Conservation (phyloP, 2,888 invertebrate species). For the Lapara coniferarum region DNA sequence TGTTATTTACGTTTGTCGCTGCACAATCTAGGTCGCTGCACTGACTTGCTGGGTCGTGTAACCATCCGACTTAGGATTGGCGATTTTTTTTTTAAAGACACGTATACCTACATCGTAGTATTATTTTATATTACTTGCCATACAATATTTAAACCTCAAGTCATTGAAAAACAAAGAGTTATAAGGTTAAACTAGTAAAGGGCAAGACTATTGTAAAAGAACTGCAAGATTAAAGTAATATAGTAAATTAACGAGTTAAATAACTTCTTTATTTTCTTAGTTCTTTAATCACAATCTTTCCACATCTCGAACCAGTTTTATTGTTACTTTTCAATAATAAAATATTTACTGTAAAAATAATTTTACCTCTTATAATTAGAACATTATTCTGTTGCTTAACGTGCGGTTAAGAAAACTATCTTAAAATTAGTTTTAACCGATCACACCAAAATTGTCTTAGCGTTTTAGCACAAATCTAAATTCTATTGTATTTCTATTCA, state of each 20-base stretch:
- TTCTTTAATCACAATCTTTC: too few relatives aligned
- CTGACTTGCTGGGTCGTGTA: constrained; percentile 7
- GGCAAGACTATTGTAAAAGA: too few relatives aligned
- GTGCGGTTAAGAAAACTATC: not conserved
- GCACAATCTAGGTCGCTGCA: constrained; percentile 5
- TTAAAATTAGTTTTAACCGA: not conserved
- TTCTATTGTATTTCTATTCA: not conserved
- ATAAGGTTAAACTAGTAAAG: too few relatives aligned
- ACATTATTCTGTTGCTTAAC: too few relatives aligned
- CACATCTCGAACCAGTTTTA: too few relatives aligned
- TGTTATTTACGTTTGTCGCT: constrained; percentile 18
- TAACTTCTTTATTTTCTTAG: too few relatives aligned
- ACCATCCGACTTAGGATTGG: not conserved
- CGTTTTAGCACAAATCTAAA: not conserved
- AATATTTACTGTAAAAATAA: not conserved
- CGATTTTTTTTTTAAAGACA: not conserved
- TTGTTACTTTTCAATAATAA: too few relatives aligned
- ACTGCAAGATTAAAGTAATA: too few relatives aligned
- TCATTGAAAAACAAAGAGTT: too few relatives aligned
- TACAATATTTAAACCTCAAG: too few relatives aligned
- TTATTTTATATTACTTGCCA: not conserved
- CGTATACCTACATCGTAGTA: not conserved
- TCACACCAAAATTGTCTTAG: not conserved
- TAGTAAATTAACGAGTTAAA: too few relatives aligned
- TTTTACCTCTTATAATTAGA: not conserved